Base-by-base conservation (phyloP, 2,888 invertebrate species). In the Alloscopus bannaensis region DNA sequence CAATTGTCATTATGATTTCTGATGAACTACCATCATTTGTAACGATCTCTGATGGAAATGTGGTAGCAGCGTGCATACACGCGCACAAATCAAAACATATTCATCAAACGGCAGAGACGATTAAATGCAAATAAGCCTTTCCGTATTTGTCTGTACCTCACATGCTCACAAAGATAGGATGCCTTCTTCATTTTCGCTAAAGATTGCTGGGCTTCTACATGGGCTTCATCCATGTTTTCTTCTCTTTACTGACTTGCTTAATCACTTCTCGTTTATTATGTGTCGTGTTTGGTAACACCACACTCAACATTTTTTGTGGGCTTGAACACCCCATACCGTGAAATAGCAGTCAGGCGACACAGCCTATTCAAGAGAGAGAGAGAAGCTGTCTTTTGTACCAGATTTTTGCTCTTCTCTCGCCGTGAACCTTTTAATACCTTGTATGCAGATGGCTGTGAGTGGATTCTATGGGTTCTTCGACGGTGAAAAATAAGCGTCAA, bases 281-380 rank as follows among this genome's bases (percentile, higher is more conserved):
- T 66, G 69, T 42, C 52, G 42, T 69, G 69, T 69, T 69, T 55
- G 26, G 55, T 57, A 69, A 57, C 69, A 69, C 65, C 28, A 20
- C 24, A 40, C 26, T 47, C 11, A 28, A 65, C n/a, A 52, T 69
- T 16, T 40, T 55, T 69, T 40, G 42, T 59, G 70, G 28, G 31
- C n/a, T n/a, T 71, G 47, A 47, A 64, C 64, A 52, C 72, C 64
- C 64, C 72, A 62, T 64, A 72, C 64, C 52, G 64, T 62, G 72
- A 72, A 72, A 72, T 72, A 64, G 72, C 71, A 60, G 71, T 60
- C 71, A 64, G 64, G 64, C 64, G 64, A 72, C 72, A 72, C 70
- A 59, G 1, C 70, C 70, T 59, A 70, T 59, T 70, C 70, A 59
- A 70, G n/a, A n/a, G n/a, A n/a, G n/a, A n/a, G n/a, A n/a, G n/a